Base-by-base conservation (phyloP, 2,113 vertebrate genomes). In the Orycteropus afer region DNA sequence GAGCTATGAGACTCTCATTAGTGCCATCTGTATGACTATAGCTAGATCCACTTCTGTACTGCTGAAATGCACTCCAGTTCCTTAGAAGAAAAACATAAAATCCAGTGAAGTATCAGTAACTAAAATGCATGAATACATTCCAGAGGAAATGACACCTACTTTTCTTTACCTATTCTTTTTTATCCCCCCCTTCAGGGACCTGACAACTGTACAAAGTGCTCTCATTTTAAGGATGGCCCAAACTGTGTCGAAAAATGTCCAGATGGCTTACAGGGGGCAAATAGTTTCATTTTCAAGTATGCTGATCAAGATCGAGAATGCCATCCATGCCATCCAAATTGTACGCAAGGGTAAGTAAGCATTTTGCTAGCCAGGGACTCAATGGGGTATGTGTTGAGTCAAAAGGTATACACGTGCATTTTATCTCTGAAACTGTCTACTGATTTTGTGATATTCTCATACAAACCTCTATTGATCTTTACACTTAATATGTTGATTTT, bases 171-270 rank as follows among this genome's bases (percentile, higher is more conserved):
- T 65, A 97, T 96, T 95, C 55, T 96, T 90, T 94, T 71, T 47
- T 0, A 0, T 11, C 23, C 69, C 18, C n/a, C 73, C 65, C 29
- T 79, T 42, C 86, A 99, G 99, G 99, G 99, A 42, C 99, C 99
- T 22, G 99, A 99, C 97, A 99, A 99, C 81, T 99, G 99, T 90
- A 99, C 98, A 0, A 99, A 99, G 98, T 99, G 99, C 80, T 99
- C 99, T 84, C 99, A 99, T 98, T 99, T 99, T 98, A 99, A 99
- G 98, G 99, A 99, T 61, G 99, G 99, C 14, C 99, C 99, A 18
- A 99, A 99, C 34, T 99, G 99, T 80, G 99, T 99, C 97, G 99
- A 99, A 93, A 99, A 99, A 93, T 99, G 99, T 89, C 99, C 99
- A 3, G 99, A 99, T 40, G 99, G 99, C 42, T 97, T 99, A 67